Conservation (phyloP, 2,113 vertebrate genomes). For the Circaetus cinerascens region DNA sequence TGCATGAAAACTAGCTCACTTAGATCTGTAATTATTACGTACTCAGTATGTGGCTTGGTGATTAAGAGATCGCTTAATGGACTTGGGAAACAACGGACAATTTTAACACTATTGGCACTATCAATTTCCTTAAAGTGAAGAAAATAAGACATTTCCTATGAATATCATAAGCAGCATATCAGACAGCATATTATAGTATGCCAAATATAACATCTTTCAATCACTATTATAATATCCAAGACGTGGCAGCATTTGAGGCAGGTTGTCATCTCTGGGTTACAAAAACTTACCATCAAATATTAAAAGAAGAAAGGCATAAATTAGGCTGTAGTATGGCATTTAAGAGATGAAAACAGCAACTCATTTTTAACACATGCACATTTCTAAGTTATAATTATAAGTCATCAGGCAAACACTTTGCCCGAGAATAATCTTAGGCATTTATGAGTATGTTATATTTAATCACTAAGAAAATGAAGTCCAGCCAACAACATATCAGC, state of each 20-base stretch:
- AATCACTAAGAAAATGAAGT: neutral
- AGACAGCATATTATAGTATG: no score
- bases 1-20: neutral
- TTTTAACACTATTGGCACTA: neutral
- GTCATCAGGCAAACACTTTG: neutral
- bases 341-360: neutral
- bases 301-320: neutral
- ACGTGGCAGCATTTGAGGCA: neutral
- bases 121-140: neutral
- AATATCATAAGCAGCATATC: no score
- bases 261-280: neutral
- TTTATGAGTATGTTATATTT: slow-evolving; percentile 4
- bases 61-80: neutral
- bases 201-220: neutral
- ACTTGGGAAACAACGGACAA: neutral
- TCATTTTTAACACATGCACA: neutral
- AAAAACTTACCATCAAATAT: neutral
- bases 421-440: neutral
- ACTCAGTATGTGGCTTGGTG: neutral
- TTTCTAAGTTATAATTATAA: slow-evolving; percentile 9
- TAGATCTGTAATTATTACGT: neutral
- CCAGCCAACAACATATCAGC: neutral
- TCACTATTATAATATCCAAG: neutral
- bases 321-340: neutral
- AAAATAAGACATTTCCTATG: neutral